Conservation (phyloP, 2,888 invertebrate species). For the Rhagonycha fulva region DNA sequence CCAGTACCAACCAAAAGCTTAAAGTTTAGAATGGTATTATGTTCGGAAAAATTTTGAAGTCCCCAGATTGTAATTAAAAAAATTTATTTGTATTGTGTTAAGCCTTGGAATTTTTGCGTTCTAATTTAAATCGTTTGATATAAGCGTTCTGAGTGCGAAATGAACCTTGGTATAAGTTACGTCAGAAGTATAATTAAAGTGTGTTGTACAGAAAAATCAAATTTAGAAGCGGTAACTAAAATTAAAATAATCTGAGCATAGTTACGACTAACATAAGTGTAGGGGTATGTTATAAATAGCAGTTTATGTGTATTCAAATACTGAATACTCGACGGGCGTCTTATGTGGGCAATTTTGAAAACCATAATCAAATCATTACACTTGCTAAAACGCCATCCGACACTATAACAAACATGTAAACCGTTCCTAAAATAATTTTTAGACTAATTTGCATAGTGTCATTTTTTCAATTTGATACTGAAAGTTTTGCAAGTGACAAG, state of each 20-base stretch:
- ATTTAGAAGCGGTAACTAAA: conserved; percentile 51
- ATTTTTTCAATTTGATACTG: conserved; percentile 34
- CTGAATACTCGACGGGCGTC: conserved; percentile 32
- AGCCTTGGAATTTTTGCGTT: conserved; percentile 37
- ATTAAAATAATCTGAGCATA: conserved; percentile 52
- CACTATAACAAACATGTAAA: conserved; percentile 35
- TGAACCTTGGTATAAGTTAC: conserved; percentile 43
- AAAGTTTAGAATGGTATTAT: not conserved
- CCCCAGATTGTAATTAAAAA: not conserved
- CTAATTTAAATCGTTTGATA: conserved; percentile 41
- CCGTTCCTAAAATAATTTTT: conserved; percentile 38
- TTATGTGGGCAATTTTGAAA: conserved; percentile 26
- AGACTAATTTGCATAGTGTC: conserved; percentile 38
- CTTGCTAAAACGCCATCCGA: conserved; percentile 25
- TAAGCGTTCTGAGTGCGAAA: conserved; percentile 34
- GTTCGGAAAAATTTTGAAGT: not conserved
- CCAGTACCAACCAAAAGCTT: not conserved
- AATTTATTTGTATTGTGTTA: conserved; percentile 22
- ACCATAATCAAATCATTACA: conserved; percentile 24
- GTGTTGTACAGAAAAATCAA: conserved; percentile 47
- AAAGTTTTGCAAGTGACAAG: conserved; percentile 4
- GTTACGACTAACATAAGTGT: conserved; percentile 44
- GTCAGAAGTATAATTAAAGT: conserved; percentile 49
- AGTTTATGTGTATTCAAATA: conserved; percentile 29
- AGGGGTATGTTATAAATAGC: conserved; percentile 49